Percentiles rank a stretch among this genome's conserved stretches.
phyloP scores from a whole-genome alignment of 2,797 vertebrate species.

The Lepilemur ruficaudatus region DNA sequence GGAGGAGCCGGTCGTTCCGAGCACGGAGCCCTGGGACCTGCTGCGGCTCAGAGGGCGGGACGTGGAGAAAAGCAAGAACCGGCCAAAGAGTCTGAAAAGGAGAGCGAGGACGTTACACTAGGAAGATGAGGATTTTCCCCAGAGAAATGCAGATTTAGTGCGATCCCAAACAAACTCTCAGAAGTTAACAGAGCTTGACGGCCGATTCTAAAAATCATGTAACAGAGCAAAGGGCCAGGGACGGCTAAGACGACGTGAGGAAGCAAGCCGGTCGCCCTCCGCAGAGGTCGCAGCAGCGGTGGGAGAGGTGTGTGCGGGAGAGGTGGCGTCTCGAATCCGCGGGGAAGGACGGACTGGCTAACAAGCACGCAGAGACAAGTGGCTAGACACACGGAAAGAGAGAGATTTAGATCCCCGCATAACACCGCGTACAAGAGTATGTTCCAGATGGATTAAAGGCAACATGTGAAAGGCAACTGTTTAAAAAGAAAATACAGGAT shows the following conservation, averaged over 20 bases:
- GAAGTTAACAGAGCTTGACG: not conserved
- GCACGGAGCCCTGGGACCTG: not conserved
- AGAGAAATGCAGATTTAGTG: not conserved
- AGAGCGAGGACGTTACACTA: rapidly evolving
- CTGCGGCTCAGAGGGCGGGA: not conserved
- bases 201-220: not conserved
- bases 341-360: not conserved
- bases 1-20: rapidly evolving
- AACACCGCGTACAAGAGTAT: conserved; percentile 11
- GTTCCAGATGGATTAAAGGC: conserved; percentile 51
- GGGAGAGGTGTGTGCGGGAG: not conserved
- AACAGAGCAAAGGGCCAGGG: not conserved
- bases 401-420: conserved; percentile 17
- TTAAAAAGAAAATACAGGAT: not conserved
- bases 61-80: rapidly evolving
- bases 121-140: not conserved
- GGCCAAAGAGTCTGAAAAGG: not conserved
- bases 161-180: not conserved
- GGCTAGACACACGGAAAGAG: conserved; percentile 41
- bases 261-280: not conserved
- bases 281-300: rapidly evolving
- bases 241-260: not conserved
- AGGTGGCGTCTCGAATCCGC: rapidly evolving
- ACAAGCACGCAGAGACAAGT: not conserved
- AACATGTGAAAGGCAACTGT: not conserved